Conservation (phyloP, 2,113 vertebrate species). For the Pyrgilauda ruficollis region DNA sequence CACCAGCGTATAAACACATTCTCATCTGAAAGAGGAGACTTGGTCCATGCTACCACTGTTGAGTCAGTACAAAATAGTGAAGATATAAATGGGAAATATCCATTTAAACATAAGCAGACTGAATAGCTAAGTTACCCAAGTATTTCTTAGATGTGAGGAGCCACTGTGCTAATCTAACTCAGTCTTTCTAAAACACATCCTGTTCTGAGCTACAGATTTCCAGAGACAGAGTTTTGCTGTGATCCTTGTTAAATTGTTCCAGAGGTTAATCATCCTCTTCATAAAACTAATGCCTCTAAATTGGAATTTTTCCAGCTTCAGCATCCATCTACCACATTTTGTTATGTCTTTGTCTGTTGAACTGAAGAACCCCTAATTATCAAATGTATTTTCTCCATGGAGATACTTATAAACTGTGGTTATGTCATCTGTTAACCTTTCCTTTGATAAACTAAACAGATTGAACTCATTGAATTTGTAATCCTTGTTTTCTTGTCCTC, state of each 20-base stretch:
- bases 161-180: neutral
- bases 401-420: slow-evolving; percentile 29
- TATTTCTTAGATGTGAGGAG: neutral
- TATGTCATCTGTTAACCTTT: slow-evolving; percentile 46
- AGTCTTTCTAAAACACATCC: neutral
- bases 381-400: slow-evolving; percentile 23
- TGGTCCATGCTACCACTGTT: neutral
- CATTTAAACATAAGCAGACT: neutral
- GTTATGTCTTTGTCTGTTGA: slow-evolving; percentile 37
- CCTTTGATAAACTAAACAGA: slow-evolving; percentile 48
- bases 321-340: slow-evolving; percentile 2
- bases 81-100: neutral
- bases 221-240: neutral
- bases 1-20: slow-evolving; percentile 35
- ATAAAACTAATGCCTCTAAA: slow-evolving; percentile 21
- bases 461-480: neutral
- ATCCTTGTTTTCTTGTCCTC: neutral
- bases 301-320: neutral
- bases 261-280: slow-evolving; percentile 16
- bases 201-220: neutral
- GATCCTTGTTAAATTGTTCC: neutral
- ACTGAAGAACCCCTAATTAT: slow-evolving; percentile 3
- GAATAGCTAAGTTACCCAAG: neutral
- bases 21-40: neutral
- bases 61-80: neutral